A percentile compares a stretch with the other conserved stretches of the same genome.
These are phyloP conservation scores for Gymnarchus niloticus DNA, from an alignment of 2,113 vertebrate genomes.

Conservation along the genomic window DNA sequence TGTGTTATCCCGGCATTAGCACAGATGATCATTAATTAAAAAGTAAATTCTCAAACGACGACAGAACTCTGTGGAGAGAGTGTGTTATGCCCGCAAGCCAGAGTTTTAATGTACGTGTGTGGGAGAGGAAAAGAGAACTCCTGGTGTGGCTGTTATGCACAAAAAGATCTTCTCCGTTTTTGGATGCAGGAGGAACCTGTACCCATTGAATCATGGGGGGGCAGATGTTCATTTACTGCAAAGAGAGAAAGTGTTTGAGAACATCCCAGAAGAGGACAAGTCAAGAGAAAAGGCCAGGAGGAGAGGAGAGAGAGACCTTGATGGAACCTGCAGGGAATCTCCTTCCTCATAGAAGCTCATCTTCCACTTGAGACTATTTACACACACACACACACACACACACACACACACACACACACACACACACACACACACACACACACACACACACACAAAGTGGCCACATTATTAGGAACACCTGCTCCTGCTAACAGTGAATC, in stretches of 20 bases:
- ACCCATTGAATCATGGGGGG: background rate
- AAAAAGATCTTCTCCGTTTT: background rate
- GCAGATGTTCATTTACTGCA: background rate
- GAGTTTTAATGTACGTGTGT: too few relatives aligned
- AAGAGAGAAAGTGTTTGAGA: background rate
- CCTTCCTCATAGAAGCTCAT: background rate
- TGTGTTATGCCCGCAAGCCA: too few relatives aligned
- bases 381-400: background rate
- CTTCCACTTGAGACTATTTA: background rate
- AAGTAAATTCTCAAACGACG: too few relatives aligned
- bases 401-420: conserved; percentile 6
- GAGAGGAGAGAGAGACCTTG: background rate
- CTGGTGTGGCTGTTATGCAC: background rate
- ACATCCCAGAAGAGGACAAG: background rate
- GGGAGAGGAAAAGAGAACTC: too few relatives aligned
- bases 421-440: background rate
- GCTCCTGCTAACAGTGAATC: background rate
- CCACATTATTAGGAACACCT: background rate
- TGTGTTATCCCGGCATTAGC: too few relatives aligned
- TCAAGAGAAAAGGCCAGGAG: background rate
- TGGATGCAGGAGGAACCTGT: background rate
- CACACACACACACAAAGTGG: conserved; percentile 28
- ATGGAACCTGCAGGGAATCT: background rate
- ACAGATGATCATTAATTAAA: too few relatives aligned
- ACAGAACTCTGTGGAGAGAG: too few relatives aligned